A percentile compares a stretch with the other conserved stretches of the same genome.
Evolutionary conservation across 1,140 invertebrate genomes (phyloP).

Genomic region (Drosophila teissieri): DNA sequence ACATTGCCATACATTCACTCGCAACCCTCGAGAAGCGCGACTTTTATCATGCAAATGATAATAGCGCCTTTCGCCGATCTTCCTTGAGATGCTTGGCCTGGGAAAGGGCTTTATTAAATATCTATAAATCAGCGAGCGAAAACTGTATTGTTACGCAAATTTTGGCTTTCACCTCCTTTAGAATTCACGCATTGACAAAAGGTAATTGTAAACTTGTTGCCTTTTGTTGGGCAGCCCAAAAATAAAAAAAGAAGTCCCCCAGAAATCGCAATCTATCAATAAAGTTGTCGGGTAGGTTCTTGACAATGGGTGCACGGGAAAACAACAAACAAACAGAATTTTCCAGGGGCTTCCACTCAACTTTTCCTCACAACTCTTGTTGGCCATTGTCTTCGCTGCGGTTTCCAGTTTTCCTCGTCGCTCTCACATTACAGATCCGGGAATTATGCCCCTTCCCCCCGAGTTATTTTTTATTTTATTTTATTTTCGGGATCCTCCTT

Average conservation of each 20-base stretch:
- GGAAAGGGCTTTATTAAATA: conserved; percentile 76
- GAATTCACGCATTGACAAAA: conserved; percentile 57
- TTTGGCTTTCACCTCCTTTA: conserved; percentile 31
- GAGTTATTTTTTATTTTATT: background rate
- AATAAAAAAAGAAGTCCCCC: conserved; percentile 13
- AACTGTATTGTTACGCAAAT: conserved; percentile 75
- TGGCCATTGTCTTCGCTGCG: conserved; percentile 51
- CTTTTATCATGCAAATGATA: conserved; percentile 59
- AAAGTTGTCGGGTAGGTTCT: conserved; percentile 53
- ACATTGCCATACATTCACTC: background rate
- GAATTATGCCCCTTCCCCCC: conserved; percentile 6
- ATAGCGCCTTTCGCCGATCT: conserved; percentile 29
- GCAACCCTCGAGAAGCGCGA: background rate
- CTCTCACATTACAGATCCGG: conserved; percentile 60
- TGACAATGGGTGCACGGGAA: conserved; percentile 32
- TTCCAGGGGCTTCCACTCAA: conserved; percentile 60
- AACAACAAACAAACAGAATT: conserved; percentile 52
- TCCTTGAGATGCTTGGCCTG: conserved; percentile 21
- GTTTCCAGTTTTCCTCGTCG: conserved; percentile 61
- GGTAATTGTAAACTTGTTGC: conserved; percentile 62
- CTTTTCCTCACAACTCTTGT: conserved; percentile 69
- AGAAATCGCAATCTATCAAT: conserved; percentile 79
- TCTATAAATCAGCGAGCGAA: conserved; percentile 68
- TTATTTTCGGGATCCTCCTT: conserved; percentile 26
- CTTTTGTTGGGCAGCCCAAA: conserved; percentile 36